Conservation (phyloP, 2,888 invertebrate species). For the Seira ritae region DNA sequence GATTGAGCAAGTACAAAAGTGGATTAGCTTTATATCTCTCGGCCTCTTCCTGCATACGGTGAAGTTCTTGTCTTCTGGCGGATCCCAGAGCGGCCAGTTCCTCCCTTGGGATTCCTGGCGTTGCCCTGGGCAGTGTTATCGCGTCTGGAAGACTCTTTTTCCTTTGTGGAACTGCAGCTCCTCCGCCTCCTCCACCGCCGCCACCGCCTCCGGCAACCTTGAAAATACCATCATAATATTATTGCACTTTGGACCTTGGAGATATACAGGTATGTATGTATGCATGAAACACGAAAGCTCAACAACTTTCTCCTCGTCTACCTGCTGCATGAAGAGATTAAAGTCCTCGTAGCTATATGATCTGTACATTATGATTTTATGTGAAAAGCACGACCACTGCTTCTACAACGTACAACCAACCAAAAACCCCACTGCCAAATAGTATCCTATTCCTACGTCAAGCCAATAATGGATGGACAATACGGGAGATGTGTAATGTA, state of each 20-base stretch:
- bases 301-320: background rate
- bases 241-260: too few relatives aligned
- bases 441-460: too few relatives aligned
- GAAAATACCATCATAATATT: slow-evolving; percentile 31
- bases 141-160: slow-evolving; percentile 99
- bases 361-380: slow-evolving; percentile 35
- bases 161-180: slow-evolving; percentile 86
- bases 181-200: slow-evolving; percentile 63
- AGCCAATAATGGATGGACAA: too few relatives aligned
- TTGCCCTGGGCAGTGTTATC: slow-evolving; percentile 87
- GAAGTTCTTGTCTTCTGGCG: slow-evolving; percentile 94
- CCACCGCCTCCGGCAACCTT: slow-evolving; percentile 57
- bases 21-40: slow-evolving; percentile 96
- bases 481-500: background rate
- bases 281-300: background rate
- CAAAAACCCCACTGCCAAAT: too few relatives aligned
- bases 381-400: background rate
- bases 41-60: slow-evolving; percentile 91
- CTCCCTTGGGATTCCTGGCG: slow-evolving; percentile 92
- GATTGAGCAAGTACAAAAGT: slow-evolving; percentile 96
- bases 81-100: slow-evolving; percentile 96
- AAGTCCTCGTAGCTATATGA: slow-evolving; percentile 59
- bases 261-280: slow-evolving; percentile 10
- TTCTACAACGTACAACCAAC: too few relatives aligned
- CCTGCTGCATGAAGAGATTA: slow-evolving; percentile 55